Evolutionary conservation across 2,888 invertebrate genomes (phyloP).

Genomic region (Argynnis bischoffii): DNA sequence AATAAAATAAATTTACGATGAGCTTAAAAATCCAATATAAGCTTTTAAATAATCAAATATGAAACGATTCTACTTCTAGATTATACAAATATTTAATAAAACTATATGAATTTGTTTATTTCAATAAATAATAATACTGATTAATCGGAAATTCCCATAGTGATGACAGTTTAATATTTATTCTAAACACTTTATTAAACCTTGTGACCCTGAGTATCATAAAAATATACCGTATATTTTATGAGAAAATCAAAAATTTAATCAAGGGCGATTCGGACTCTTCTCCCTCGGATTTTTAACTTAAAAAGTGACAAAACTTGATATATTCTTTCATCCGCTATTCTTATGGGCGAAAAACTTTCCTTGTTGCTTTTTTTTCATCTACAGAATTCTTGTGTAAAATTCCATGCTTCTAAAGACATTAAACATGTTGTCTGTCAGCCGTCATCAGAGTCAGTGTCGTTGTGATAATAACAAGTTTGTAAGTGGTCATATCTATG

Average conservation of each 20-base stretch:
- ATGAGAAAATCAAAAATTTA: neutral
- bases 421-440: no score
- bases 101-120: conserved; percentile 5
- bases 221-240: conserved; percentile 6
- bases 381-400: no score
- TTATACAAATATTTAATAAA: conserved; percentile 14
- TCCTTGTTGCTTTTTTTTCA: no score
- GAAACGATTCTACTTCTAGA: conserved; percentile 9
- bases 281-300: no score
- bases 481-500: no score
- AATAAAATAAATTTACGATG: neutral
- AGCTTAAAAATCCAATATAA: neutral
- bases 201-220: conserved; percentile 11
- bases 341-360: no score
- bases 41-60: conserved; percentile 3
- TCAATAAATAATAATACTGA: conserved; percentile 9
- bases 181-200: conserved; percentile 13
- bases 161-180: conserved; percentile 20
- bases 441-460: no score
- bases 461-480: no score
- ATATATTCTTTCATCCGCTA: no score
- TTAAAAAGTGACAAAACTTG: no score
- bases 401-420: no score
- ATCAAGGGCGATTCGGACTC: no score
- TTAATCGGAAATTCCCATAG: conserved; percentile 6